phyloP scores from a whole-genome alignment of 2,888 invertebrate species.

The Zeuzera pyrina region DNA sequence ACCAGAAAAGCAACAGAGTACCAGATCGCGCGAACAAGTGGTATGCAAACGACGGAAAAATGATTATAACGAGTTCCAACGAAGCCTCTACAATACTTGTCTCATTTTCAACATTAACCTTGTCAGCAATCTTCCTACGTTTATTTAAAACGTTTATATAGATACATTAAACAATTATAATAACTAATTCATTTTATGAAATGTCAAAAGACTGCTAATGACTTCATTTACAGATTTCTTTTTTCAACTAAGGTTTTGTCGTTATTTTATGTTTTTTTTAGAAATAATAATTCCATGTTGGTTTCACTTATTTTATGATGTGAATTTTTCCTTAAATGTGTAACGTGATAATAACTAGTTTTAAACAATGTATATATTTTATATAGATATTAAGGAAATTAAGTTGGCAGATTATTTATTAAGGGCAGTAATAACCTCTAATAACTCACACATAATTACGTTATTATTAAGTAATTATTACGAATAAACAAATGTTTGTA shows the following conservation, averaged over 20 bases:
- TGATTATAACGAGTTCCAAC: conserved; percentile 32
- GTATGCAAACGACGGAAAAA: conserved; percentile 61
- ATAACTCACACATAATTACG: background rate
- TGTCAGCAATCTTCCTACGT: conserved; percentile 27
- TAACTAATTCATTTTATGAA: conserved; percentile 1
- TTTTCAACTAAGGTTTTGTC: too few relatives aligned
- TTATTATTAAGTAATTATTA: background rate
- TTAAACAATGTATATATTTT: conserved; percentile 56
- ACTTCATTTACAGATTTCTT: conserved; percentile 15
- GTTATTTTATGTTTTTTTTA: background rate
- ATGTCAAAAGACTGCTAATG: conserved; percentile 12
- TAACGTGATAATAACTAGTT: conserved; percentile 72
- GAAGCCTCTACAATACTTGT: conserved; percentile 22
- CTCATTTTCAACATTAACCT: conserved; percentile 7
- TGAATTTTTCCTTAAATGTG: conserved; percentile 39
- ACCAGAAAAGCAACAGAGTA: conserved; percentile 56
- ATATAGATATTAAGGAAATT: conserved; percentile 10
- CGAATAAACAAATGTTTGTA: conserved; percentile 28
- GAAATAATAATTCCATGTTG: conserved; percentile 10
- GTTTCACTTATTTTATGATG: conserved; percentile 4
- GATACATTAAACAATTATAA: background rate
- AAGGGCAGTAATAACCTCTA: background rate
- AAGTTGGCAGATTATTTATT: background rate
- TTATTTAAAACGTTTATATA: conserved; percentile 10
- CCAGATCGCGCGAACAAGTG: conserved; percentile 67